Percentiles rank a stretch among this genome's conserved stretches.
Evolutionary conservation across 2,888 invertebrate species (phyloP).

Genomic region (Caenorhabditis parvicauda): DNA sequence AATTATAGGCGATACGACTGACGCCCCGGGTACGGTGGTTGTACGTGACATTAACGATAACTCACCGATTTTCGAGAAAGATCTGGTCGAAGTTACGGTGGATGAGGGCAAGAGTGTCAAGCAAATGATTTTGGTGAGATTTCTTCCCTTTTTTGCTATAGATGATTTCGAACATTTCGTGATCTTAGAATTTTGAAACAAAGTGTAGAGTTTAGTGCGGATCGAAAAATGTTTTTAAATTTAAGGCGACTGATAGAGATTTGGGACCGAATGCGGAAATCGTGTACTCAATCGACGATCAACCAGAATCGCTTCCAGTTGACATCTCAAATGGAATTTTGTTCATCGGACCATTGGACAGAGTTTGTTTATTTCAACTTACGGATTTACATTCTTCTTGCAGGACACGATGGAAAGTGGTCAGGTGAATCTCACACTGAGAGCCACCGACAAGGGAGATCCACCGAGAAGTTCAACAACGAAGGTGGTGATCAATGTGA

Average conservation of each 20-base stretch:
- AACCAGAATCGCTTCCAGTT: constrained; percentile 26
- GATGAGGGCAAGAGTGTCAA: constrained; percentile 35
- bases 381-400: not conserved
- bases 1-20: constrained; percentile 15
- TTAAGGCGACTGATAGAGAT: constrained; percentile 26
- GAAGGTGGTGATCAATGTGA: constrained; percentile 21
- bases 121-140: constrained; percentile 19
- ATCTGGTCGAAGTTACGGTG: constrained; percentile 15
- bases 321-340: constrained; percentile 30
- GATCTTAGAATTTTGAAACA: not conserved
- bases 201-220: too few species aligned
- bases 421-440: constrained; percentile 21
- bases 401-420: constrained; percentile 16
- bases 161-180: not conserved
- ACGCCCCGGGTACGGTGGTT: constrained; percentile 13
- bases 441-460: constrained; percentile 32
- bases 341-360: constrained; percentile 32
- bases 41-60: constrained; percentile 63
- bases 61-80: constrained; percentile 36
- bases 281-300: constrained; percentile 13
- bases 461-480: constrained; percentile 22
- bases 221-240: too few species aligned
- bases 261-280: constrained; percentile 27
- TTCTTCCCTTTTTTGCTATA: not conserved
- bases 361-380: not conserved